phyloP scores from a whole-genome alignment of 2,113 vertebrate genomes.

The Pampusana beccarii region DNA sequence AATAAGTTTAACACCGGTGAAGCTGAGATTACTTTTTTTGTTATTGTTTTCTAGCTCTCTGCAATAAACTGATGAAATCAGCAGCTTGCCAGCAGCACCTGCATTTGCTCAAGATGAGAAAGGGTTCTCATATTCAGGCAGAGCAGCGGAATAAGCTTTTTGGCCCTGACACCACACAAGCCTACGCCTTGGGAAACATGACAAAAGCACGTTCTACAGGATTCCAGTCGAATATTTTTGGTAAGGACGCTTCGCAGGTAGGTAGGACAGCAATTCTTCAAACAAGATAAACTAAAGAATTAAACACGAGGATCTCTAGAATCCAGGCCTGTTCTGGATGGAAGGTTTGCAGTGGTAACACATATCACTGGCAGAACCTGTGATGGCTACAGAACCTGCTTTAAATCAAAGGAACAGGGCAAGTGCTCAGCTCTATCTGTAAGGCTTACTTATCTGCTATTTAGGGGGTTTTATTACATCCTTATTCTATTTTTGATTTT shows the following conservation, averaged over 20 bases:
- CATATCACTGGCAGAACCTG: background rate
- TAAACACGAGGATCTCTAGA: background rate
- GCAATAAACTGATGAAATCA: background rate
- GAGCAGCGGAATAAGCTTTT: background rate
- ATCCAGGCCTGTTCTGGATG: background rate
- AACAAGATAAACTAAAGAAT: background rate
- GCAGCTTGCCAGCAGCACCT: background rate
- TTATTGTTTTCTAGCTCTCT: constrained; percentile 17
- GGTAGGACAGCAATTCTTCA: background rate
- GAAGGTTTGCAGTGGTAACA: background rate
- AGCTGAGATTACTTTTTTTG: background rate
- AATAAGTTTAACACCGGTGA: background rate
- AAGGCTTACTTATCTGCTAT: background rate
- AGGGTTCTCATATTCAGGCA: background rate
- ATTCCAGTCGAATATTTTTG: background rate
- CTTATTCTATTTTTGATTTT: background rate
- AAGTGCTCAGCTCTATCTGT: background rate
- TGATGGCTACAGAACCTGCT: background rate
- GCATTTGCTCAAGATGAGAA: background rate
- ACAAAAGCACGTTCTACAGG: background rate
- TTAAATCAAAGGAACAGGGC: background rate
- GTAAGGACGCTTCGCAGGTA: background rate
- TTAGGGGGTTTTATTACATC: too few relatives aligned
- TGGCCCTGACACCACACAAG: background rate
- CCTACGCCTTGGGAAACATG: background rate